Percentiles rank a stretch among this genome's conserved stretches.
phyloP scores from a whole-genome alignment of 2,888 invertebrate species.

The Andrena camellia region DNA sequence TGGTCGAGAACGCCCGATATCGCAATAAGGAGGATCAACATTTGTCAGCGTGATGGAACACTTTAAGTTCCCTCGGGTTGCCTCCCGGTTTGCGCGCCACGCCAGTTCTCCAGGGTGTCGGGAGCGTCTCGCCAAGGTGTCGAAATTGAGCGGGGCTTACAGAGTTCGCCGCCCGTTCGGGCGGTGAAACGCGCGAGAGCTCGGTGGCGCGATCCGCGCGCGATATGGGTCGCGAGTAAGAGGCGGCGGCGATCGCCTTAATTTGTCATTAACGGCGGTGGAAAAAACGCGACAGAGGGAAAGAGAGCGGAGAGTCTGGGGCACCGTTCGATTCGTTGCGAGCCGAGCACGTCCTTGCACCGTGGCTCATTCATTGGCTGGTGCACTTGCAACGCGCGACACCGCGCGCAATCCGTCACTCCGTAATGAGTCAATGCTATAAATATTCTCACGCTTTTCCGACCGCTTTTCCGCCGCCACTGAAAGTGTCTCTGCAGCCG shows the following conservation, averaged over 20 bases:
- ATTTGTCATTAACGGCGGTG: slow-evolving; percentile 65
- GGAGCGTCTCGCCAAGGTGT: neutral
- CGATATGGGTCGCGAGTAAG: slow-evolving; percentile 77
- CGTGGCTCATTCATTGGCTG: slow-evolving; percentile 74
- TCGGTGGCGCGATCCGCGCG: neutral
- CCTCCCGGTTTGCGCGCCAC: too few relatives aligned
- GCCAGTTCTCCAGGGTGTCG: too few relatives aligned
- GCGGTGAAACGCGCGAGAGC: slow-evolving; percentile 29
- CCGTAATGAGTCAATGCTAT: slow-evolving; percentile 70
- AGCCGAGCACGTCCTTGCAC: slow-evolving; percentile 68
- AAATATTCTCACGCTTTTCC: slow-evolving; percentile 71
- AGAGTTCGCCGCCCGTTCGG: slow-evolving; percentile 35
- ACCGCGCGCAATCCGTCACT: slow-evolving; percentile 61
- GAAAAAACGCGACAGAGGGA: slow-evolving; percentile 46
- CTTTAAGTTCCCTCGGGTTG: too few relatives aligned
- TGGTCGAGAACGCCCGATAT: neutral
- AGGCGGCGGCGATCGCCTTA: slow-evolving; percentile 70
- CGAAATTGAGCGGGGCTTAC: neutral
- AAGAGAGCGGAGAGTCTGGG: slow-evolving; percentile 71
- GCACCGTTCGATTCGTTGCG: slow-evolving; percentile 70
- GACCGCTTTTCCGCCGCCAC: slow-evolving; percentile 46
- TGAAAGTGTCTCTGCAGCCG: slow-evolving; percentile 39
- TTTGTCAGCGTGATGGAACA: too few relatives aligned
- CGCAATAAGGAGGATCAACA: neutral
- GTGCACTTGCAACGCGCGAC: slow-evolving; percentile 64